Conservation (phyloP, 2,797 vertebrate genomes). For the Sardinella longiceps region DNA sequence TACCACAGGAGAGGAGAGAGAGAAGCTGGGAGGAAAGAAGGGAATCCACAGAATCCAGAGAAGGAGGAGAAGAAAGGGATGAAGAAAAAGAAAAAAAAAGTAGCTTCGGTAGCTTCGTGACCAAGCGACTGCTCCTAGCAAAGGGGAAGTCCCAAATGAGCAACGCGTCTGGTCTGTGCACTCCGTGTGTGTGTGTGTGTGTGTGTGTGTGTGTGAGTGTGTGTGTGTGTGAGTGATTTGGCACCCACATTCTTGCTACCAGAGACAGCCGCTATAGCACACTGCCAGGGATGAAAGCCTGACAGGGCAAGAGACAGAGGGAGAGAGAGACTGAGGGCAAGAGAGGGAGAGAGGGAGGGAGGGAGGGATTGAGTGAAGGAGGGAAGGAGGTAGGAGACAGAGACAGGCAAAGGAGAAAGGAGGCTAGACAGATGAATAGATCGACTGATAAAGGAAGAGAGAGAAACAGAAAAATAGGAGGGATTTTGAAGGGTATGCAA, state of each 20-base stretch:
- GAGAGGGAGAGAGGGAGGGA: background rate
- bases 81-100: background rate
- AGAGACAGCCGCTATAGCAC: constrained; percentile 34
- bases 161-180: background rate
- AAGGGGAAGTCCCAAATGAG: constrained; percentile 54
- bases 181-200: background rate
- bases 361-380: background rate
- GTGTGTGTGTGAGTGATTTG: constrained; percentile 16
- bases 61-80: background rate
- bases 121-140: background rate
- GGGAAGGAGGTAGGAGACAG: background rate
- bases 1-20: background rate
- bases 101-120: background rate
- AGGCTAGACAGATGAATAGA: background rate
- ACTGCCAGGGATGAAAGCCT: constrained; percentile 42
- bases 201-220: constrained; percentile 19
- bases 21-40: background rate
- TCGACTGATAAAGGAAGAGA: background rate
- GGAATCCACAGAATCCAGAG: background rate
- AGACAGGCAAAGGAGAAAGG: constrained; percentile 14
- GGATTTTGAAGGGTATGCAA: constrained; percentile 14
- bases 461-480: background rate
- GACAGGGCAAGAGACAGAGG: constrained; percentile 15
- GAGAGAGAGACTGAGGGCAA: background rate
- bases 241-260: constrained; percentile 41